Evolutionary conservation across 2,113 vertebrate genomes (phyloP).

Genomic region (Egretta garzetta): DNA sequence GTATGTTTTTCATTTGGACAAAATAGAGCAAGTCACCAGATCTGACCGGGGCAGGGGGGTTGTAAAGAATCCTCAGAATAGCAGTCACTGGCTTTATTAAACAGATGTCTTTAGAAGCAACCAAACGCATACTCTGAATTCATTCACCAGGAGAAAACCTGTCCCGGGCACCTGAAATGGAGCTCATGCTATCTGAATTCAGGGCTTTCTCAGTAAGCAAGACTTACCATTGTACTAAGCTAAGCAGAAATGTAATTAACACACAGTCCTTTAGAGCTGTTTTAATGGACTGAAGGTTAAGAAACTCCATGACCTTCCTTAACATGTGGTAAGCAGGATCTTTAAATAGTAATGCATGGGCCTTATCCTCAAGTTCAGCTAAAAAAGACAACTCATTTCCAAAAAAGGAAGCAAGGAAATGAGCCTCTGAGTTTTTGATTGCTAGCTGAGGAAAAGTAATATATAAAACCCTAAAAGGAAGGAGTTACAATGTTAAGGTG

Average conservation of each 20-base stretch:
- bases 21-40: not conserved
- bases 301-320: not conserved
- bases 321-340: not conserved
- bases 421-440: not conserved
- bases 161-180: not conserved
- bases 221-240: not conserved
- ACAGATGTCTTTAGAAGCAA: not conserved
- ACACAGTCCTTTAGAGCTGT: not conserved
- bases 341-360: not conserved
- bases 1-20: not conserved
- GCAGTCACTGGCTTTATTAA: not conserved
- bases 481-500: not conserved
- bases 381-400: not conserved
- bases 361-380: not conserved
- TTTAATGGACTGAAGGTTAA: not conserved
- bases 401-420: conserved; percentile 33
- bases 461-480: not conserved
- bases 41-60: not conserved
- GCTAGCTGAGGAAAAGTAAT: not conserved
- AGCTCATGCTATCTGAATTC: not conserved
- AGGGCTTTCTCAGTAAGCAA: not conserved
- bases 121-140: not conserved
- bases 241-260: not conserved
- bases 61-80: not conserved
- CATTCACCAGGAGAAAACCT: not conserved